Evolutionary conservation across 1,140 invertebrate genomes (phyloP).

Genomic region (Aporrectodea caliginosa): DNA sequence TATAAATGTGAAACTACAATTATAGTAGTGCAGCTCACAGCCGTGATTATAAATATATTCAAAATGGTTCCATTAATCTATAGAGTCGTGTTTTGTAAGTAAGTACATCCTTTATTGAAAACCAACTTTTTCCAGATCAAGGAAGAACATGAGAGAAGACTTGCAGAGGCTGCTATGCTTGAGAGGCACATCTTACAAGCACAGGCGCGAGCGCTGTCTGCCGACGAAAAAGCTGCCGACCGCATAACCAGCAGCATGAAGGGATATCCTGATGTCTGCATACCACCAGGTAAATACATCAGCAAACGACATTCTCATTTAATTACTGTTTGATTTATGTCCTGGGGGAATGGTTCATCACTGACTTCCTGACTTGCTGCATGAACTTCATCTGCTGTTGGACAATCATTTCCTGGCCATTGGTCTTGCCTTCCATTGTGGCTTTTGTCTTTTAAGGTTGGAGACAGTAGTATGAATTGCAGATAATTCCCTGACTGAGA

Average conservation of each 20-base stretch:
- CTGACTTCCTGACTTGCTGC: no score
- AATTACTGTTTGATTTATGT: no score
- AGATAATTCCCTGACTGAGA: no score
- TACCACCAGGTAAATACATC: slow-evolving; percentile 49
- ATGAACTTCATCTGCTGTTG: no score
- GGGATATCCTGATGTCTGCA: slow-evolving; percentile 43
- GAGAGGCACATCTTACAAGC: slow-evolving; percentile 56
- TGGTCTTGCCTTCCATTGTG: no score
- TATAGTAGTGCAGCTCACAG: neutral
- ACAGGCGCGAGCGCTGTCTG: slow-evolving; percentile 52
- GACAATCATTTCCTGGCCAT: no score
- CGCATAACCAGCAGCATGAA: slow-evolving; percentile 40
- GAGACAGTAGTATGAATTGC: no score
- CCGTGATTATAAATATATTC: no score
- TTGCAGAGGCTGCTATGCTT: slow-evolving; percentile 52
- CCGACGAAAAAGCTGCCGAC: slow-evolving; percentile 51
- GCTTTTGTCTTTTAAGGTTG: no score
- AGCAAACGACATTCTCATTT: no score
- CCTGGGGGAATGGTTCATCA: no score
- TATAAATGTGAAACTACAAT: neutral
- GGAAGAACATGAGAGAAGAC: slow-evolving; percentile 46
- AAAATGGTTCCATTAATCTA: no score
- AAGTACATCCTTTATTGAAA: neutral
- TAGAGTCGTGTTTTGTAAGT: neutral
- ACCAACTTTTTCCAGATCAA: slow-evolving; percentile 40